Base-by-base conservation (phyloP, 1,140 invertebrate species). In the Calycopis cecrops region DNA sequence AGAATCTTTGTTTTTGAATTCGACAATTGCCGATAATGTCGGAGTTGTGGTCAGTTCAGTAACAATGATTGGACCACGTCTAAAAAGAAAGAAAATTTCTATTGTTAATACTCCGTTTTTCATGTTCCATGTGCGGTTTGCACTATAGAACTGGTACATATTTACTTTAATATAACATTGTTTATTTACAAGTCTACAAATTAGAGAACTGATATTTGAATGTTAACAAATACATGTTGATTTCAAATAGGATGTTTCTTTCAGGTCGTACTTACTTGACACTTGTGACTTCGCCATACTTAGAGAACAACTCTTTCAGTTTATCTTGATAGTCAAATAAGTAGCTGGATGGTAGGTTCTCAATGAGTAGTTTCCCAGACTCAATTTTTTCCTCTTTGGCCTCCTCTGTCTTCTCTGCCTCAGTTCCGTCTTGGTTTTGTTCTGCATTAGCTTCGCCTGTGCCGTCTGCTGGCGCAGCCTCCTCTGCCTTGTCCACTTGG, bases 31-130 rank as follows among this genome's bases (percentile, higher is more conserved):
- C 81, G 85, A 87, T 84, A 87, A 83, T 80, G 85, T 85, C 69
- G 83, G 81, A 78, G 82, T 85, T 74, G 79, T 82, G 79, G 81
- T 85, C 80, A 84, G 76, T 85, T 85, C 85, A 70, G 81, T 87
- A 69, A 87, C 81, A 84, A 87, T 86, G 82, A 85, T 85, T 79
- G 81, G 82, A 85, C 85, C 85, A 85, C 85, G 81, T 85, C 85
- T 87, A 85, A 78, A 87, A 87, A 85, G 70, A 85, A 83, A 83
- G 71, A 85, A 85, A 82, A 85, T 80, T 75, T 71, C 73, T 69
- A 68, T 74, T 60, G 70, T 87, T 84, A 87, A 85, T 85, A 77
- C 72, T 83, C 72, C 75, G 76, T 68, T 71, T 60, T 51, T 52
- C 57, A 49, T 44, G 67, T 70, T 74, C 72, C 48, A 62, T 67